Conservation (phyloP, 2,797 vertebrate species). For the Percopsis omiscomaycus region DNA sequence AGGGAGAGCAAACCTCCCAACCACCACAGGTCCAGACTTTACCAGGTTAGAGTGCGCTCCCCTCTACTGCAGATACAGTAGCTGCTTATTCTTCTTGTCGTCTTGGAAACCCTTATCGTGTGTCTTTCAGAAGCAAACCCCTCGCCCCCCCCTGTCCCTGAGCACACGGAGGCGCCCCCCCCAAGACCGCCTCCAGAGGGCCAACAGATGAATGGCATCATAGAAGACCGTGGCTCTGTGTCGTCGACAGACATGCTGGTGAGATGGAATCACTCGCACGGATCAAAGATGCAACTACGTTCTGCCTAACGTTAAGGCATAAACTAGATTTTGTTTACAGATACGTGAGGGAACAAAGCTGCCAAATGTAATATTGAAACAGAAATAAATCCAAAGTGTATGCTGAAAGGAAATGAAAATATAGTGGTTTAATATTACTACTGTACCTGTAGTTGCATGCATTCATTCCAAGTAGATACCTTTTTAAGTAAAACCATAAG, state of each 20-base stretch:
- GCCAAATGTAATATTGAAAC: too few relatives aligned
- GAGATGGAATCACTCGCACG: constrained; percentile 32
- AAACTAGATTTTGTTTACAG: too few relatives aligned
- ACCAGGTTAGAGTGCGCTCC: constrained; percentile 33
- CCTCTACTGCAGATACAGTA: not conserved
- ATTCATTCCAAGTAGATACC: too few relatives aligned
- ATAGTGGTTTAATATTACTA: too few relatives aligned
- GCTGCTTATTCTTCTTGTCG: not conserved
- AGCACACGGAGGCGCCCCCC: constrained; percentile 65
- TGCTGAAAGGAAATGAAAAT: not conserved
- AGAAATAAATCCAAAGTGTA: not conserved
- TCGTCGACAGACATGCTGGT: constrained; percentile 95
- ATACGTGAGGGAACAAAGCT: too few relatives aligned
- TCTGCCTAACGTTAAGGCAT: too few relatives aligned
- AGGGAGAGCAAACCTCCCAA: constrained; percentile 10
- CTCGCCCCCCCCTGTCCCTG: constrained; percentile 59
- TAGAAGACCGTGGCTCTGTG: constrained; percentile 89
- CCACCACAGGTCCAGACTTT: constrained; percentile 17
- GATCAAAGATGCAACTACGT: too few relatives aligned
- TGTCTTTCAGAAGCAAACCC: constrained; percentile 48
- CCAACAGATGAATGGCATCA: constrained; percentile 88
- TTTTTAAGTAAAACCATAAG: too few relatives aligned
- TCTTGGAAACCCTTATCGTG: not conserved
- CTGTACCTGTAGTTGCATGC: too few relatives aligned
- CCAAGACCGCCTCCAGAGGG: constrained; percentile 72